Conservation (phyloP, 1,140 invertebrate genomes). For the Drosophila parvula region DNA sequence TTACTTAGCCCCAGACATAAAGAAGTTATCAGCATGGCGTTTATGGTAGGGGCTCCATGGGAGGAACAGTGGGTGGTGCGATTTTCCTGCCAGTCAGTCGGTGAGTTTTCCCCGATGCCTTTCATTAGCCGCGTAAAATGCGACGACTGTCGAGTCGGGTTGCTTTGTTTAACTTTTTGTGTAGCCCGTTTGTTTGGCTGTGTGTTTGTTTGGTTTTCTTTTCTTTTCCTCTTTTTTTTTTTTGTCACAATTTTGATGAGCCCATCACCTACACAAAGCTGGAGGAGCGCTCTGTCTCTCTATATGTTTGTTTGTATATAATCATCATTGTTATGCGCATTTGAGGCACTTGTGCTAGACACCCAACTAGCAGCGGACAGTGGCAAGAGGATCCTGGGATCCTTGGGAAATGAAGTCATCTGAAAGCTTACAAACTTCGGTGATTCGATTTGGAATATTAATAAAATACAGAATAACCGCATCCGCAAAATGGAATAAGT, state of each 20-base stretch:
- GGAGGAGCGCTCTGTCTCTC: constrained; percentile 16
- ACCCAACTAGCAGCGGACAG: constrained; percentile 36
- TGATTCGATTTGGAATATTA: constrained; percentile 23
- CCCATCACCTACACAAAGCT: constrained; percentile 51
- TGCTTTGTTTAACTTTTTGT: constrained; percentile 71
- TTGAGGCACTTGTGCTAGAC: constrained; percentile 71
- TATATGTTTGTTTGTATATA: constrained; percentile 42
- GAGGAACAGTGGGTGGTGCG: background rate
- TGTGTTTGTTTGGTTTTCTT: constrained; percentile 57
- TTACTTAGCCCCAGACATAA: constrained; percentile 67
- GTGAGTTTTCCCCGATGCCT: constrained; percentile 42
- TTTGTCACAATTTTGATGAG: constrained; percentile 72
- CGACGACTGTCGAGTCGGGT: constrained; percentile 52
- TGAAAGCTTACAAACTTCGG: constrained; percentile 19
- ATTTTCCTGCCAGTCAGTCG: constrained; percentile 11
- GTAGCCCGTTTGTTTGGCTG: constrained; percentile 55
- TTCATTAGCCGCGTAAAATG: constrained; percentile 65
- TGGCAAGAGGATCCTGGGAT: constrained; percentile 3
- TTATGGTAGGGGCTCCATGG: constrained; percentile 50
- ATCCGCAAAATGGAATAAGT: constrained; percentile 12
- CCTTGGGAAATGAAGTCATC: constrained; percentile 25
- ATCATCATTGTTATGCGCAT: constrained; percentile 76
- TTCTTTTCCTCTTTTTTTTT: constrained; percentile 49
- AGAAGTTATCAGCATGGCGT: constrained; percentile 76
- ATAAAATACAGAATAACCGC: constrained; percentile 5